phyloP scores from a whole-genome alignment of 2,888 invertebrate species.

The Hypomecis punctinalis region DNA sequence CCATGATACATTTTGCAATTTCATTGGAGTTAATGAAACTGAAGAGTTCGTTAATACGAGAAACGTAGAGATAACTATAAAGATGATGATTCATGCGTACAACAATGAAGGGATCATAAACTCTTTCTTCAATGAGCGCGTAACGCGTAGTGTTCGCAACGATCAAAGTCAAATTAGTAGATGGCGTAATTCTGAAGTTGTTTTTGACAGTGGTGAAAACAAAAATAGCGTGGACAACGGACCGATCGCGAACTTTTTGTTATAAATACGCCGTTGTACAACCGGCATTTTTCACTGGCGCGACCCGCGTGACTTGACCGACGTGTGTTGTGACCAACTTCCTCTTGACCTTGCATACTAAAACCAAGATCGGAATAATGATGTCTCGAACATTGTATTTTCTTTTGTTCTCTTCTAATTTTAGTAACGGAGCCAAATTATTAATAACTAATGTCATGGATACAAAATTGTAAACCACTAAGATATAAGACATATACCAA shows the following conservation, averaged over 20 bases:
- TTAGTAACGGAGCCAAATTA: conserved; percentile 16
- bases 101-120: conserved; percentile 43
- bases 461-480: no score
- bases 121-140: conserved; percentile 37
- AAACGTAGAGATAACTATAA: conserved; percentile 15
- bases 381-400: conserved; percentile 55
- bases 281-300: conserved; percentile 66
- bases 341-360: conserved; percentile 70
- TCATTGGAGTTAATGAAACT: conserved; percentile 26
- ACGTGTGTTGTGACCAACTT: conserved; percentile 61
- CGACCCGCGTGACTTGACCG: conserved; percentile 34
- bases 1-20: conserved; percentile 22
- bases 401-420: conserved; percentile 30
- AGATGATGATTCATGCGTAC: conserved; percentile 35
- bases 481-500: no score
- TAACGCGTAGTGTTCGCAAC: conserved; percentile 31
- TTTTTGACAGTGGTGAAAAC: conserved; percentile 50
- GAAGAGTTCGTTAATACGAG: conserved; percentile 6
- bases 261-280: conserved; percentile 73
- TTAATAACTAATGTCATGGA: no score
- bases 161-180: conserved; percentile 41
- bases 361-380: conserved; percentile 65
- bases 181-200: conserved; percentile 43
- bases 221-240: conserved; percentile 61
- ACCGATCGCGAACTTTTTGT: conserved; percentile 63